A percentile compares a stretch with the other conserved stretches of the same genome.
phyloP scores from a whole-genome alignment of 1,140 invertebrate genomes.

The Eueides isabella region DNA sequence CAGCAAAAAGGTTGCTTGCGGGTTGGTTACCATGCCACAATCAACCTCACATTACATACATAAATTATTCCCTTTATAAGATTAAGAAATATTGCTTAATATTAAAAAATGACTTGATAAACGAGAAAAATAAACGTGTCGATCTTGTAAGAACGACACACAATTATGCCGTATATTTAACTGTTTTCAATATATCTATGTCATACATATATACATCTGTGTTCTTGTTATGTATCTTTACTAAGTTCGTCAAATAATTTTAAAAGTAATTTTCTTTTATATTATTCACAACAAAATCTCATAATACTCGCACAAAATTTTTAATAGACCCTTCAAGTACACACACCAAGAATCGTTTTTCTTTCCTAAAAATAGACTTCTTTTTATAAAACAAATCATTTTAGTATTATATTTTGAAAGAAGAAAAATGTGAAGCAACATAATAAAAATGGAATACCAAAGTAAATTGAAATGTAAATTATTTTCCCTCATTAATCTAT shows the following conservation, averaged over 20 bases:
- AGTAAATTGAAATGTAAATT: slow-evolving; percentile 31
- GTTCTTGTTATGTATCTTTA: neutral
- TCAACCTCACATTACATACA: no score
- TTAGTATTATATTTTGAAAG: neutral
- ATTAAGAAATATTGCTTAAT: no score
- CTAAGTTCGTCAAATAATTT: neutral
- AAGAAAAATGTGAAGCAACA: neutral
- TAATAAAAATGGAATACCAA: neutral
- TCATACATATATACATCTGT: no score
- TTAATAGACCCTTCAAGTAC: neutral
- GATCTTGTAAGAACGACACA: no score
- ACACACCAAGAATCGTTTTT: neutral
- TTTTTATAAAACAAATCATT: neutral
- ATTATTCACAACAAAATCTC: neutral
- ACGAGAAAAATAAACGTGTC: no score
- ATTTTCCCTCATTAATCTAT: slow-evolving; percentile 21
- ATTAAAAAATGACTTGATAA: no score
- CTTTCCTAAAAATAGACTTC: neutral
- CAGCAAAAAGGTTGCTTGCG: no score
- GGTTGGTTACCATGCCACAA: no score
- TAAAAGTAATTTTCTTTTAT: neutral
- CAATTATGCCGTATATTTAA: no score
- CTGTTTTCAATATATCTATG: no score
- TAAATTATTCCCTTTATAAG: no score
- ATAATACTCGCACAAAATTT: neutral